Evolutionary conservation across 2,113 vertebrate genomes (phyloP).

Genomic region (Trachemys scripta): DNA sequence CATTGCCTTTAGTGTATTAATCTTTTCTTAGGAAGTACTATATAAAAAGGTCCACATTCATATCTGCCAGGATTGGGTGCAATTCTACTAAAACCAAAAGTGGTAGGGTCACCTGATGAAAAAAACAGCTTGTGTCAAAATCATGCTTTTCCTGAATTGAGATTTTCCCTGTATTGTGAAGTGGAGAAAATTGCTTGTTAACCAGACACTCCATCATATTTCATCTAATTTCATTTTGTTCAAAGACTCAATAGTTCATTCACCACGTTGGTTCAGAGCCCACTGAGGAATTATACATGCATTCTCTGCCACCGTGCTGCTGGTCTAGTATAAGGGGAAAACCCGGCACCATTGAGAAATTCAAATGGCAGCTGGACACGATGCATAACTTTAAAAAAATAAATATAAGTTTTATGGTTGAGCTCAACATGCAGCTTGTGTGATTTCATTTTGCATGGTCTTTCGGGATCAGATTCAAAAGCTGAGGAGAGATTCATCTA

Average conservation of each 20-base stretch:
- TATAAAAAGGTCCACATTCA: not conserved
- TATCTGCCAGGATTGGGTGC: not conserved
- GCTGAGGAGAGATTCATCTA: not conserved
- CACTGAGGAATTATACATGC: not conserved
- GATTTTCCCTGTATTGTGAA: not conserved
- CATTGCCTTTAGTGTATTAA: not conserved
- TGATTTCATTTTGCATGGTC: not conserved
- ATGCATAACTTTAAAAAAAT: not conserved
- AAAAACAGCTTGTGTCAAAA: not conserved
- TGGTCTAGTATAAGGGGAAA: not conserved
- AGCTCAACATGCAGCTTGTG: not conserved
- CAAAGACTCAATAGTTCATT: not conserved
- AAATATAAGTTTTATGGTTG: not conserved
- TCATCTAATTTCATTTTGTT: not conserved
- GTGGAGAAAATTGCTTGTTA: not conserved
- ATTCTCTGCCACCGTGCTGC: not conserved
- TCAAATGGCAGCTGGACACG: not conserved
- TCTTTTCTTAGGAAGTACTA: not conserved
- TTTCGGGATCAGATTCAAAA: not conserved
- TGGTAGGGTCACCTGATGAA: not conserved
- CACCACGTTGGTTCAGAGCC: not conserved
- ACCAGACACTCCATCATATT: not conserved
- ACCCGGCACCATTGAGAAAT: not conserved
- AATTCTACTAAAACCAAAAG: not conserved
- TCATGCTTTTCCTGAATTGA: not conserved